These are phyloP conservation scores for Watsonalla binaria DNA, from an alignment of 2,888 invertebrate genomes.

Conservation along the genomic window DNA sequence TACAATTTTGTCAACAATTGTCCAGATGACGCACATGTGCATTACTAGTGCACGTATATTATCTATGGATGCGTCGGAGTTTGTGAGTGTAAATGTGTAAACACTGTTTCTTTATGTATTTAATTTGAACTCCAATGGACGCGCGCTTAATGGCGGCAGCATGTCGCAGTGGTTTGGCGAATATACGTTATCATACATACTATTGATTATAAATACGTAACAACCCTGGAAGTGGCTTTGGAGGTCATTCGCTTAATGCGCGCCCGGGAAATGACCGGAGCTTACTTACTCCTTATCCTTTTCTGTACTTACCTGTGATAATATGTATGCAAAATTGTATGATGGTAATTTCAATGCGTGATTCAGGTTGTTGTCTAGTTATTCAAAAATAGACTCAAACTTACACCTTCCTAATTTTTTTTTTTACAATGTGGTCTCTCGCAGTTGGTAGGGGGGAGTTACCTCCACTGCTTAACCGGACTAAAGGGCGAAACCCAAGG, in stretches of 20 bases:
- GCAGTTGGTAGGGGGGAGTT: too few species aligned
- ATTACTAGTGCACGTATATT: conserved; percentile 4
- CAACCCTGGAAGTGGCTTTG: conserved; percentile 17
- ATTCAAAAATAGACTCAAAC: too few species aligned
- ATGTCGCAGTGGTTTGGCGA: conserved; percentile 73
- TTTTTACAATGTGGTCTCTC: too few species aligned
- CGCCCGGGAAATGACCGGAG: too few species aligned
- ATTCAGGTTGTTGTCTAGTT: too few species aligned
- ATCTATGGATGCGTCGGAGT: conserved; percentile 9
- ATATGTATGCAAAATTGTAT: too few species aligned
- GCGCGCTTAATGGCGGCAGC: conserved; percentile 63
- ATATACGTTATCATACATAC: conserved; percentile 42
- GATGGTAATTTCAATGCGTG: too few species aligned
- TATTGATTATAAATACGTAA: conserved; percentile 15
- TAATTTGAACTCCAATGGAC: conserved; percentile 69
- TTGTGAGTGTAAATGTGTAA: conserved; percentile 40
- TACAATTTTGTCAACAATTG: conserved; percentile 7
- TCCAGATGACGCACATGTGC: conserved; percentile 28
- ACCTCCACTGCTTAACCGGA: too few species aligned
- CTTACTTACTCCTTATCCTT: too few species aligned
- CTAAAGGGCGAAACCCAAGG: too few species aligned
- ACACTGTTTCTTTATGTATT: conserved; percentile 71
- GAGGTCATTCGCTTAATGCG: background rate
- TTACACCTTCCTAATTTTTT: too few species aligned
- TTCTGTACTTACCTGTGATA: too few species aligned